phyloP scores from a whole-genome alignment of 2,888 invertebrate genomes.

The Athetis lepigone region DNA sequence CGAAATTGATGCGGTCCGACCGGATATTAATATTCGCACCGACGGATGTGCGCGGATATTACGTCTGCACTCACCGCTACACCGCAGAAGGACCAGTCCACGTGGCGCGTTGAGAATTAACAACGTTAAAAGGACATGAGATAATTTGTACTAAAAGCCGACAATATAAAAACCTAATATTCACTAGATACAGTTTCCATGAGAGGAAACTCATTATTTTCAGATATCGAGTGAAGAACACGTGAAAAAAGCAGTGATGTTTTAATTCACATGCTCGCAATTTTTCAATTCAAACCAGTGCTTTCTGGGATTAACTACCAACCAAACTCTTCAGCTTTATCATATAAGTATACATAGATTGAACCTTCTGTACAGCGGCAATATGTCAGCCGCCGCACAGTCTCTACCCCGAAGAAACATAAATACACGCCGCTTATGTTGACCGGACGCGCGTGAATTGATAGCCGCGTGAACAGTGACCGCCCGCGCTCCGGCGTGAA shows the following conservation, averaged over 20 bases:
- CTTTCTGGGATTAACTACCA: no score
- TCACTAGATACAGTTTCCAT: slow-evolving; percentile 7
- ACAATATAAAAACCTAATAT: neutral
- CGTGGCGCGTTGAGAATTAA: neutral
- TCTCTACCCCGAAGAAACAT: slow-evolving; percentile 45
- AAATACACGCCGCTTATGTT: slow-evolving; percentile 44
- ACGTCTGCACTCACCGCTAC: slow-evolving; percentile 54
- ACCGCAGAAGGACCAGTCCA: slow-evolving; percentile 33
- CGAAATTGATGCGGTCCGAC: slow-evolving; percentile 67
- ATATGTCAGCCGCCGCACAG: neutral
- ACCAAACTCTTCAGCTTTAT: no score
- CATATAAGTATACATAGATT: no score
- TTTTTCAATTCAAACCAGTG: no score
- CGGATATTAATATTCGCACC: slow-evolving; percentile 73
- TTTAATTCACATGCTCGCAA: no score
- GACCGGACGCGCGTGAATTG: slow-evolving; percentile 34
- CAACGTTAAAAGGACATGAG: neutral
- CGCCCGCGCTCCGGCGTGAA: neutral
- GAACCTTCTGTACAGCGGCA: slow-evolving; percentile 13
- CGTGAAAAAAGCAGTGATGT: no score
- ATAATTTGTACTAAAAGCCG: neutral
- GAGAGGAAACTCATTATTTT: neutral
- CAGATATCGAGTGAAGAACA: slow-evolving; percentile 1
- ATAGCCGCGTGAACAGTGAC: slow-evolving; percentile 45
- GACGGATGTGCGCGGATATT: slow-evolving; percentile 71